phyloP scores from a whole-genome alignment of 1,140 invertebrate species.

The Heliconius melpomene region DNA sequence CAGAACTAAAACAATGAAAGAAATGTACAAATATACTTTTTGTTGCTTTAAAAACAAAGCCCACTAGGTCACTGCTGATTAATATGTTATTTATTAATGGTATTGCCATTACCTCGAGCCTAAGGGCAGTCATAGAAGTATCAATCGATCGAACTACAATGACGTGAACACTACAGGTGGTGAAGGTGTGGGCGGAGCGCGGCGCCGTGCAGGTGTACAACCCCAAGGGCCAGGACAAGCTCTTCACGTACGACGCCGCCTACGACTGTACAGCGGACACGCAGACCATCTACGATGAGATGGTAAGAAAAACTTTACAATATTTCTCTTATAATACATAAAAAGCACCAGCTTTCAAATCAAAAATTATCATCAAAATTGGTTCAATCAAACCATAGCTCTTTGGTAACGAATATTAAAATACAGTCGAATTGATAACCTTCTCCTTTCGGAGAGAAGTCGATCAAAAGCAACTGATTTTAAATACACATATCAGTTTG shows the following conservation, averaged over 20 bases:
- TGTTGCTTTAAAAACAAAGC: neutral
- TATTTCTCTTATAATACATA: neutral
- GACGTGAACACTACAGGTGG: slow-evolving; percentile 59
- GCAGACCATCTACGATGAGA: slow-evolving; percentile 96
- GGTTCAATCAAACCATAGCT: too few relatives aligned
- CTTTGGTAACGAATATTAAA: too few relatives aligned
- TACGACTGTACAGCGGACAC: slow-evolving; percentile 94
- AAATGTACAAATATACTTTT: too few relatives aligned
- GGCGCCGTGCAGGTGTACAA: slow-evolving; percentile 78
- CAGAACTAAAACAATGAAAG: too few relatives aligned
- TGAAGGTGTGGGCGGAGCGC: slow-evolving; percentile 75
- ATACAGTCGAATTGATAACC: too few relatives aligned
- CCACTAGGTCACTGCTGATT: neutral
- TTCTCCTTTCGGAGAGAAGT: too few relatives aligned
- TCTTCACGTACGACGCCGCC: slow-evolving; percentile 96
- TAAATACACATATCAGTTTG: too few relatives aligned
- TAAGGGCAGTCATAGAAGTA: neutral
- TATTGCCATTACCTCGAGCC: neutral
- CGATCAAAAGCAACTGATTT: too few relatives aligned
- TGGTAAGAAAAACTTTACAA: slow-evolving; percentile 61
- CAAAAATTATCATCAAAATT: too few relatives aligned
- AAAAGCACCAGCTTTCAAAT: neutral
- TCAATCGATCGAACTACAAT: slow-evolving; percentile 1
- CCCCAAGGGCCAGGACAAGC: slow-evolving; percentile 84
- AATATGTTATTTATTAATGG: neutral